phyloP scores from a whole-genome alignment of 2,888 invertebrate genomes.

The Trissonchulus latispiculum region DNA sequence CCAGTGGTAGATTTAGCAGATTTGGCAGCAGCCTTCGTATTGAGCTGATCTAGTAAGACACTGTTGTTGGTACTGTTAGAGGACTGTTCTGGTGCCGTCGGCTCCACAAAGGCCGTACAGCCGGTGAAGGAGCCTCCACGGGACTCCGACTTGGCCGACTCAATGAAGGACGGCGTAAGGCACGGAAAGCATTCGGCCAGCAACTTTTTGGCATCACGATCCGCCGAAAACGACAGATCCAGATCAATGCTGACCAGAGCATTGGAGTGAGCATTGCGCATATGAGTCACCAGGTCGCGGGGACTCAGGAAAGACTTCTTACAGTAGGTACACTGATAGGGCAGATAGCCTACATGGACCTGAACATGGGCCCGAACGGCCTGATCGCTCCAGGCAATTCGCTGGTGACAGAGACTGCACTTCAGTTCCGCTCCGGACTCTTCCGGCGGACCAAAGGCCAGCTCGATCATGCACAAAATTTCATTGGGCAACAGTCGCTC shows the following conservation, averaged over 20 bases:
- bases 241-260: background rate
- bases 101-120: background rate
- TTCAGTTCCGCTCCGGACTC: background rate
- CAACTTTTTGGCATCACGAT: background rate
- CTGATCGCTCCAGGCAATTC: background rate
- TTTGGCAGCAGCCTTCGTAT: no score
- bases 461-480: background rate
- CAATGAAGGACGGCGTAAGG: background rate
- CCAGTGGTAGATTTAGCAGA: background rate
- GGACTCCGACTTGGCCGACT: background rate
- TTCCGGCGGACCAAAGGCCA: background rate
- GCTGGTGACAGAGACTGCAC: background rate
- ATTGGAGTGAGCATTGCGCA: background rate
- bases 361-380: background rate
- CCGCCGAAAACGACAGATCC: background rate
- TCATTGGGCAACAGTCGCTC: background rate
- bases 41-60: no score
- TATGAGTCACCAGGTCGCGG: background rate
- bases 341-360: background rate
- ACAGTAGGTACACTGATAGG: slow-evolving; percentile 5
- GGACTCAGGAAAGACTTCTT: background rate
- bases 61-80: background rate
- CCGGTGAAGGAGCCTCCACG: background rate
- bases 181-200: background rate
- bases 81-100: background rate